Conservation (phyloP, 2,888 invertebrate species). For the Dastarcus helophoroides region DNA sequence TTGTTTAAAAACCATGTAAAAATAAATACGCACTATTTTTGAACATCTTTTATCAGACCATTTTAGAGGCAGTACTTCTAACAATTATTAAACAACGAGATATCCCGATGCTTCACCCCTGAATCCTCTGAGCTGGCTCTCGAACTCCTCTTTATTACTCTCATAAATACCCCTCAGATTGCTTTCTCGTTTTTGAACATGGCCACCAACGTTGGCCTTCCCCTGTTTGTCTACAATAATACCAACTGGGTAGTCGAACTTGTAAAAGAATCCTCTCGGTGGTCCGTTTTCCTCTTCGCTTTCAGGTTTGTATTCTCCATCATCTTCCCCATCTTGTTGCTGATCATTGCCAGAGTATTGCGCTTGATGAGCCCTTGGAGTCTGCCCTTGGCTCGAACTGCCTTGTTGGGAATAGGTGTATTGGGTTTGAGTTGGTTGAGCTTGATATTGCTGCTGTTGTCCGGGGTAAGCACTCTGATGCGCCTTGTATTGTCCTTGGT, state of each 20-base stretch:
- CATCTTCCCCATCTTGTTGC: constrained; percentile 7
- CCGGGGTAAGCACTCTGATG: constrained; percentile 1
- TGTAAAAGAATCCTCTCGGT: constrained; percentile 63
- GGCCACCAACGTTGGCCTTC: constrained; percentile 15
- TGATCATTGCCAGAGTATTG: constrained; percentile 11
- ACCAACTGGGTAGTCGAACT: constrained; percentile 55
- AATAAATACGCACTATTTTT: too few species aligned
- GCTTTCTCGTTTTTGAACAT: constrained; percentile 17
- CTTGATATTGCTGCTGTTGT: constrained; percentile 9
- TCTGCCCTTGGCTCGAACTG: constrained; percentile 2
- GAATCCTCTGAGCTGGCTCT: too few species aligned
- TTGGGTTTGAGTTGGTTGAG: constrained; percentile 10
- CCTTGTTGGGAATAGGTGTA: constrained; percentile 14
- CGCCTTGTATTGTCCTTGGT: background rate
- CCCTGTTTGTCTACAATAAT: constrained; percentile 32
- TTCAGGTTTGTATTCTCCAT: constrained; percentile 18
- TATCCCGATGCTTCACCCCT: too few species aligned
- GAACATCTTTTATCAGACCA: too few species aligned
- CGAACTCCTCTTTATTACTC: background rate
- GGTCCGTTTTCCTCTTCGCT: constrained; percentile 37
- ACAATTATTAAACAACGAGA: too few species aligned
- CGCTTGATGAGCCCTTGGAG: constrained; percentile 3
- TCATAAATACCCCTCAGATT: constrained; percentile 18
- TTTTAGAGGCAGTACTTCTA: too few species aligned
- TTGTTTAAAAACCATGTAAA: too few species aligned